A percentile compares a stretch with the other conserved stretches of the same genome.
These are phyloP conservation scores for Ondatra zibethicus DNA, from an alignment of 2,113 vertebrate species.

Conservation along the genomic window DNA sequence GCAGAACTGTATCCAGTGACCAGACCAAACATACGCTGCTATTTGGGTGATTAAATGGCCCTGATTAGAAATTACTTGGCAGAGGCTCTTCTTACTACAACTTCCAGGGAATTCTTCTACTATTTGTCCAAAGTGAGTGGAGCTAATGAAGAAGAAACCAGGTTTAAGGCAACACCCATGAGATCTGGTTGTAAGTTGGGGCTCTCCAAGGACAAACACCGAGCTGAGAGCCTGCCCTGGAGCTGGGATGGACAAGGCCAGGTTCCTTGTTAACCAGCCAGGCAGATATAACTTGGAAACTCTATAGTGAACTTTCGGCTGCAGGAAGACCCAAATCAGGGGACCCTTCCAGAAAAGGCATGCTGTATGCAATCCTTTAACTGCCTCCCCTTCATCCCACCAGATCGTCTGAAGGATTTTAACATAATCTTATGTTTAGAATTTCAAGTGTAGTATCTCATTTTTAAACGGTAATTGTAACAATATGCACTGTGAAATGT, in stretches of 20 bases:
- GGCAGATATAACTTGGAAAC: neutral
- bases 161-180: neutral
- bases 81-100: neutral
- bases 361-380: neutral
- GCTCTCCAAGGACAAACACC: neutral
- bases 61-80: neutral
- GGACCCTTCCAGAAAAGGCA: neutral
- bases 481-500: neutral
- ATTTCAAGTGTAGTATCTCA: neutral
- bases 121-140: neutral
- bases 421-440: neutral
- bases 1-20: neutral
- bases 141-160: neutral
- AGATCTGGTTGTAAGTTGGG: neutral
- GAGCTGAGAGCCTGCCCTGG: neutral
- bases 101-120: neutral
- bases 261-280: neutral
- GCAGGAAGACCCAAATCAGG: neutral
- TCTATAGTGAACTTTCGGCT: neutral
- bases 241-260: rapidly evolving
- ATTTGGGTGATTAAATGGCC: neutral
- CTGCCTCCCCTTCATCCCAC: neutral
- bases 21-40: neutral
- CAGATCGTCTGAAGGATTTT: too few species aligned
- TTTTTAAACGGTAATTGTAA: neutral